These are phyloP conservation scores for Ptyas mucosa DNA, from an alignment of 2,113 vertebrate species.

Conservation along the genomic window DNA sequence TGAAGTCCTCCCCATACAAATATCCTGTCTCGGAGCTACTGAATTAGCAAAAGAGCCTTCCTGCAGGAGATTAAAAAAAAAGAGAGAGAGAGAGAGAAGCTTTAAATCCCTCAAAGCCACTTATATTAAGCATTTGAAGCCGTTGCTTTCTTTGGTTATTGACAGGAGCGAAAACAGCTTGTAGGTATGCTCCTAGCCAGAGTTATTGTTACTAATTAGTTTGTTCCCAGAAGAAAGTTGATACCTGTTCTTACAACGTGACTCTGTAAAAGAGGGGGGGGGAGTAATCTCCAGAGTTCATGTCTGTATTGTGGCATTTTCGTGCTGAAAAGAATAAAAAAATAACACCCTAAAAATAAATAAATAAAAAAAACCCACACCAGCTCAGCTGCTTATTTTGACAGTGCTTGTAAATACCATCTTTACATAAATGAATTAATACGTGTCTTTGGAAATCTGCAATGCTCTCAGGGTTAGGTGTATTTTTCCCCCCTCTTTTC, in stretches of 20 bases:
- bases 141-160: slow-evolving; percentile 41
- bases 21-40: slow-evolving; percentile 32
- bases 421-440: slow-evolving; percentile 22
- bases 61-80: slow-evolving; percentile 13
- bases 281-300: slow-evolving; percentile 11
- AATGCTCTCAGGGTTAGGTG: background rate
- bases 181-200: slow-evolving; percentile 13
- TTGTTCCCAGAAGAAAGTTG: slow-evolving; percentile 24
- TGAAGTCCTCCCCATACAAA: slow-evolving; percentile 6
- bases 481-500: background rate
- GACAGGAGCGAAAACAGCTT: slow-evolving; percentile 27
- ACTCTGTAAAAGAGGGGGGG: background rate
- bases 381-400: slow-evolving; percentile 17
- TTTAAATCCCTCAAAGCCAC: slow-evolving; percentile 35
- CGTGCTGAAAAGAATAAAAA: background rate
- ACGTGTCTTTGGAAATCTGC: background rate
- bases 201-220: slow-evolving; percentile 46
- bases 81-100: background rate
- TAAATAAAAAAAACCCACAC: background rate
- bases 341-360: no score
- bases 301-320: slow-evolving; percentile 26
- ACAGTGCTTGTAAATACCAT: slow-evolving; percentile 31
- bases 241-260: slow-evolving; percentile 34
- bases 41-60: slow-evolving; percentile 45
- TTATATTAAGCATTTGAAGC: slow-evolving; percentile 39